Percentiles rank a stretch among this genome's conserved stretches.
phyloP scores from a whole-genome alignment of 2,113 vertebrate genomes.

The Erythrocercus mccallii region DNA sequence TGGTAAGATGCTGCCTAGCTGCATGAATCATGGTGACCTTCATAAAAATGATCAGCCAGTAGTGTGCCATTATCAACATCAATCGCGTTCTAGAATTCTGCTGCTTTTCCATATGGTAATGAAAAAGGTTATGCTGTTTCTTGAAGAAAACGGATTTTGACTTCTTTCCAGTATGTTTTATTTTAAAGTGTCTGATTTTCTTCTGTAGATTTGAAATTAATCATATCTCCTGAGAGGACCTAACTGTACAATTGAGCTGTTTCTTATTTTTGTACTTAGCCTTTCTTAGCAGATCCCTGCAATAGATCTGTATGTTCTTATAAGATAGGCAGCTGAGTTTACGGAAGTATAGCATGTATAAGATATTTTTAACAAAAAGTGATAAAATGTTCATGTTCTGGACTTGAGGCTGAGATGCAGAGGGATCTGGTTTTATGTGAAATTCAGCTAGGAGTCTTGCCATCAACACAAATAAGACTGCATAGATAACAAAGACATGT shows the following conservation, averaged over 20 bases:
- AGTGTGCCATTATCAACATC: background rate
- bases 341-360: background rate
- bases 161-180: background rate
- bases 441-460: background rate
- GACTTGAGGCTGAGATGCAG: background rate
- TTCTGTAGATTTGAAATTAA: background rate
- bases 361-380: background rate
- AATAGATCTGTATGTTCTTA: background rate
- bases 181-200: background rate
- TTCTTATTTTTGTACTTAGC: background rate
- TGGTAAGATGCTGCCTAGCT: background rate
- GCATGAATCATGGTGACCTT: conserved; percentile 22
- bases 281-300: background rate
- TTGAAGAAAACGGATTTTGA: background rate
- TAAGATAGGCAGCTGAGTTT: background rate
- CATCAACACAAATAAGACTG: background rate
- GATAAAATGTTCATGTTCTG: background rate
- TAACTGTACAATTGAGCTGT: background rate
- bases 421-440: background rate
- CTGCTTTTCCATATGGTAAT: background rate
- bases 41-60: background rate
- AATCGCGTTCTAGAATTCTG: conserved; percentile 9
- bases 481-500: background rate
- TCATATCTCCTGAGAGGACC: background rate
- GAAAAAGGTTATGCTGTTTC: background rate